These are phyloP conservation scores for Scomber japonicus DNA, from an alignment of 2,113 vertebrate species.

Conservation along the genomic window DNA sequence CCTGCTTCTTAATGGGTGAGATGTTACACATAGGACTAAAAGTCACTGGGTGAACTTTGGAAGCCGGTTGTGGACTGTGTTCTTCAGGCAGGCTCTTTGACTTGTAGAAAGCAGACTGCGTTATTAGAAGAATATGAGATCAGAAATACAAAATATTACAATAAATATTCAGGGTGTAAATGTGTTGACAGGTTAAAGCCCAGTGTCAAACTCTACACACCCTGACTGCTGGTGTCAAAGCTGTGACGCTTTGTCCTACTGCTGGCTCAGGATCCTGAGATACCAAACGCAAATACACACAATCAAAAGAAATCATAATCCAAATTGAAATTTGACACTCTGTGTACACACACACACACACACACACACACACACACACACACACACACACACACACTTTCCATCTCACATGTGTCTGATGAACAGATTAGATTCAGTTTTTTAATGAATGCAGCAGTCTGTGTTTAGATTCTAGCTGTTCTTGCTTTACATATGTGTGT, in stretches of 20 bases:
- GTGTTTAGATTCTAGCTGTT: too few relatives aligned
- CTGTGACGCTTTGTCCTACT: not conserved
- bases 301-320: not conserved
- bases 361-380: not conserved
- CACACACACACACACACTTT: not conserved
- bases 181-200: too few relatives aligned
- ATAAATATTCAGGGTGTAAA: not conserved
- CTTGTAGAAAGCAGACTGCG: slow-evolving; percentile 5
- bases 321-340: not conserved
- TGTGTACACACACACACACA: not conserved
- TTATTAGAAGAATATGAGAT: not conserved
- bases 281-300: not conserved
- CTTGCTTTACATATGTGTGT: too few relatives aligned
- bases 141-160: not conserved
- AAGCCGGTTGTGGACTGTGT: not conserved
- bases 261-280: slow-evolving; percentile 9
- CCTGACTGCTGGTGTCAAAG: not conserved
- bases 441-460: not conserved
- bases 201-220: not conserved
- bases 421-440: not conserved
- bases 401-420: not conserved
- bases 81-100: slow-evolving; percentile 31
- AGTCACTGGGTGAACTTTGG: not conserved
- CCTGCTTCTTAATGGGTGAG: slow-evolving; percentile 21
- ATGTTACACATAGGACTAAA: slow-evolving; percentile 35